Evolutionary conservation across 2,113 vertebrate species (phyloP).

Genomic region (Nasalis larvatus): DNA sequence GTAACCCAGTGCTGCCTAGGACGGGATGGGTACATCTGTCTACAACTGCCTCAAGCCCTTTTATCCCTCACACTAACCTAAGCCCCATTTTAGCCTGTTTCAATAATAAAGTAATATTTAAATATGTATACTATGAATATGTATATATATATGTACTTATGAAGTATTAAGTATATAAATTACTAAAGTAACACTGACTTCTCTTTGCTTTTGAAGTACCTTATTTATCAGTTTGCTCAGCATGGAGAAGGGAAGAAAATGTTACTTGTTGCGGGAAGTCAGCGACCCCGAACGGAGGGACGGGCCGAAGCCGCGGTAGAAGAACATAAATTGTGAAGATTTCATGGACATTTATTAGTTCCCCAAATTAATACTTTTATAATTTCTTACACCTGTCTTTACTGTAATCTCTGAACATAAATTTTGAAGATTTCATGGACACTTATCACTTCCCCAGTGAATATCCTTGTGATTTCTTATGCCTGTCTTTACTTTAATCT

Average conservation of each 20-base stretch:
- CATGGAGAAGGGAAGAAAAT: background rate
- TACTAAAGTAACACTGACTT: background rate
- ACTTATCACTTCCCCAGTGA: too few species aligned
- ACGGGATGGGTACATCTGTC: background rate
- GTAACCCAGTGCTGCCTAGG: background rate
- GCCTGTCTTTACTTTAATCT: too few species aligned
- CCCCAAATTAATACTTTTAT: too few species aligned
- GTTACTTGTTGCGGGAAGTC: background rate
- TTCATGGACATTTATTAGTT: too few species aligned
- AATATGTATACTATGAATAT: background rate
- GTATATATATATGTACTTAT: background rate
- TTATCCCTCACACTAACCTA: background rate
- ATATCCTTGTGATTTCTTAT: too few species aligned
- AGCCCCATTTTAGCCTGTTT: background rate
- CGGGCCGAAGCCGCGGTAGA: rapidly evolving
- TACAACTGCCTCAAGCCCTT: background rate
- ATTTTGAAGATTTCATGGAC: too few species aligned
- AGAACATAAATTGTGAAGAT: too few species aligned
- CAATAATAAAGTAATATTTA: background rate
- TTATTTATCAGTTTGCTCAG: background rate
- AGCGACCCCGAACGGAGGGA: too few species aligned
- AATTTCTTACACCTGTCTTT: too few species aligned
- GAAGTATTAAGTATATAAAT: background rate
- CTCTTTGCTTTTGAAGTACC: background rate
- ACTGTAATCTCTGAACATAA: too few species aligned